A percentile compares a stretch with the other conserved stretches of the same genome.
Evolutionary conservation across 2,888 invertebrate genomes (phyloP).

Genomic region (Antheraea assamensis): DNA sequence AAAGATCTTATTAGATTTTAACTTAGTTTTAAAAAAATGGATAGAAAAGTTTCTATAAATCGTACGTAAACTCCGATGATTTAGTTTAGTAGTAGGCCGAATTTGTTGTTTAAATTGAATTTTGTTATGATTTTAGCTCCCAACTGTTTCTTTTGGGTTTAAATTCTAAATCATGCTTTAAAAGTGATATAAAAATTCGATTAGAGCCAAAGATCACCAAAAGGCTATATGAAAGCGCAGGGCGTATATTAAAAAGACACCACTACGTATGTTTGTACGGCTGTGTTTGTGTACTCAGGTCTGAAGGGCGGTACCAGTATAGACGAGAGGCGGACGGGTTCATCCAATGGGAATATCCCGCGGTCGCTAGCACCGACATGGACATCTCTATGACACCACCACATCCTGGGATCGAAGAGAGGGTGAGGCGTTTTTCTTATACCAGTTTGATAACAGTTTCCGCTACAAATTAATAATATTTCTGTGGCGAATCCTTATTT

Average conservation of each 20-base stretch:
- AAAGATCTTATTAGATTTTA: no score
- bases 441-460: background rate
- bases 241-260: conserved; percentile 27
- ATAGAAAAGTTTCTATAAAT: no score
- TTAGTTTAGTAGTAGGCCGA: no score
- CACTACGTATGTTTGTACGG: conserved; percentile 40
- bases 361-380: conserved; percentile 72
- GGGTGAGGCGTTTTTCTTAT: conserved; percentile 36
- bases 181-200: background rate
- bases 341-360: conserved; percentile 84
- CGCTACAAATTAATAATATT: no score
- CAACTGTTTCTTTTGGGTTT: no score
- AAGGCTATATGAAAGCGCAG: conserved; percentile 35
- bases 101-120: no score
- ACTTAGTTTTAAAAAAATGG: no score
- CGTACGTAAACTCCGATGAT: no score
- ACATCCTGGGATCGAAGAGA: conserved; percentile 48
- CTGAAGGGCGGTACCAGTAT: conserved; percentile 84
- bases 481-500: no score
- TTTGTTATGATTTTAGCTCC: no score
- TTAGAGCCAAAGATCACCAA: conserved; percentile 32
- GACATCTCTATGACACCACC: conserved; percentile 79
- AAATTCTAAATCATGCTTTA: no score
- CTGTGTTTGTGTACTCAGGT: conserved; percentile 58
- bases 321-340: conserved; percentile 79